Evolutionary conservation across 2,888 invertebrate genomes (phyloP), one percentile per base, ranked within the genome.

Genomic region (Noctua fimbriata): DNA sequence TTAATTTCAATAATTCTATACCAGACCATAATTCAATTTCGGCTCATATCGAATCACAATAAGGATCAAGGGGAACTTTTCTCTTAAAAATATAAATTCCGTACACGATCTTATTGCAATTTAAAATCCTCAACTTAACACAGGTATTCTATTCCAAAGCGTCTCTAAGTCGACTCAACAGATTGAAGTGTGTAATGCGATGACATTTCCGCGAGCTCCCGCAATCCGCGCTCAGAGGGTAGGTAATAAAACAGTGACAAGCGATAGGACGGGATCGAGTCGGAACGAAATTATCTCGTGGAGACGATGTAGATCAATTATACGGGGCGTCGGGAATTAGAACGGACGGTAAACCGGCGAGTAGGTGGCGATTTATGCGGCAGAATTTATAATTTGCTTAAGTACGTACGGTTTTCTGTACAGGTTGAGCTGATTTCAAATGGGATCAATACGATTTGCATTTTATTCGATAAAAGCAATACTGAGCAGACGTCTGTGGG

Each of bases 221-320:
- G 76, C 89, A 90, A 90, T 89, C 89, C 89, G 86, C 88, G 82
- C 84, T 88, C 83, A 70, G 85, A 84, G 86, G 88, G 91, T 88
- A 83, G 86, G 90, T 89, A 91, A 92, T 92, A 91, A 93, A 92
- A 90, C 89, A 88, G 89, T 88, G 90, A 90, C 91, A 89, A 88
- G 88, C 87, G 89, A 90, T 90, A 89, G 89, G 89, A 91, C 85
- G 90, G 92, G 90, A 91, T 91, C 90, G 92, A 90, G 89, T 91
- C 89, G 88, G 90, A 89, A 91, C 92, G 88, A 91, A 92, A 92
- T 93, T 93, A 93, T 93, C 92, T 92, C 89, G 91, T 90, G 90
- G 90, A 92, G 89, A 91, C 89, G 82, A 89, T 89, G 89, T 89
- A 88, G 89, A 89, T 94, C 94, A 94, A 94, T 94, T 93, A 93